These are phyloP conservation scores for Oenanthe melanoleuca DNA, from an alignment of 2,113 vertebrate species.

Conservation along the genomic window DNA sequence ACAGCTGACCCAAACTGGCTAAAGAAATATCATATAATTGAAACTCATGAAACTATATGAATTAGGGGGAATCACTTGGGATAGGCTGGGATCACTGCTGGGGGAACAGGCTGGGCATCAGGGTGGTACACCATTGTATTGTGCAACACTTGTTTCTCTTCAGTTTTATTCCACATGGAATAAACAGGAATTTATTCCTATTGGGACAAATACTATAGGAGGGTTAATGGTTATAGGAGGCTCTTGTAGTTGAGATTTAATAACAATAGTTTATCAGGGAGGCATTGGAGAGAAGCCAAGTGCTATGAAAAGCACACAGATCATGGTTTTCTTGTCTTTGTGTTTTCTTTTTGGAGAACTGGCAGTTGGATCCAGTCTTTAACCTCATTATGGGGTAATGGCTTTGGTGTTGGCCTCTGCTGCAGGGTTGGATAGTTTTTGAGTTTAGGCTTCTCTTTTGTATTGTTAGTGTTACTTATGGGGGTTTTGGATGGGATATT, in stretches of 20 bases:
- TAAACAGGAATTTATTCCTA: neutral
- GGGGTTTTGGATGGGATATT: neutral
- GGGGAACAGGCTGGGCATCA: neutral
- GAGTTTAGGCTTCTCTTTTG: neutral
- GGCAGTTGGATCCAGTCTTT: neutral
- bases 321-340: neutral
- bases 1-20: neutral
- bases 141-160: neutral
- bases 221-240: neutral
- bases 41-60: neutral
- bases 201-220: rapidly evolving
- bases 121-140: rapidly evolving
- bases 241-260: neutral
- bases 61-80: neutral
- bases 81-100: neutral
- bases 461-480: neutral
- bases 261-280: neutral
- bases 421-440: rapidly evolving
- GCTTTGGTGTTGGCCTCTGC: neutral
- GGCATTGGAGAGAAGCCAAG: neutral
- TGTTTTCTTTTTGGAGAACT: neutral
- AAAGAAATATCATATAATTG: neutral
- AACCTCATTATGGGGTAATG: neutral
- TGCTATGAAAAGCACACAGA: neutral
- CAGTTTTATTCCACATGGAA: neutral